A percentile compares a stretch with the other conserved stretches of the same genome.
These are phyloP conservation scores for Pentamera pediparva DNA, from an alignment of 53 echinoderm and acorn worm genomes.

Conservation along the genomic window DNA sequence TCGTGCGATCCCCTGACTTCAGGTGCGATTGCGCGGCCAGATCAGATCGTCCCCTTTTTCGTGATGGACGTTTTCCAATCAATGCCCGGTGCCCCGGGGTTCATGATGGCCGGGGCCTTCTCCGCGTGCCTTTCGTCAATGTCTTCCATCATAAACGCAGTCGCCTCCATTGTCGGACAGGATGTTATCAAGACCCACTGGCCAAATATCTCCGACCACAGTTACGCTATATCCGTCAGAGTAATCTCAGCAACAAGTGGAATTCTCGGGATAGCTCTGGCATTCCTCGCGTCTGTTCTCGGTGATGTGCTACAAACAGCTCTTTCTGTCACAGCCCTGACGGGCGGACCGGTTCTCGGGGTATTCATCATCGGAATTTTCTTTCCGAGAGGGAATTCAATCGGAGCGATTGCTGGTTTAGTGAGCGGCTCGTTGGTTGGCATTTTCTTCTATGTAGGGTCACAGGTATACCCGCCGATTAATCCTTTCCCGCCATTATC, in stretches of 20 bases:
- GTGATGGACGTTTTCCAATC: slow-evolving; percentile 28
- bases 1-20: slow-evolving; percentile 9
- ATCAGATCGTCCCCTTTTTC: slow-evolving; percentile 24
- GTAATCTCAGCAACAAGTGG: neutral
- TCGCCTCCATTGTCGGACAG: neutral
- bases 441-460: neutral
- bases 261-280: neutral
- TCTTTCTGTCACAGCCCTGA: neutral
- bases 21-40: neutral
- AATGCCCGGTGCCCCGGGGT: slow-evolving; percentile 28
- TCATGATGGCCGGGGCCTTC: slow-evolving; percentile 33
- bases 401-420: neutral
- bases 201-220: neutral
- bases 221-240: neutral
- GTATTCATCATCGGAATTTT: neutral
- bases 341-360: neutral
- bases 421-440: neutral
- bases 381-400: neutral
- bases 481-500: neutral
- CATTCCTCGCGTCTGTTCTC: slow-evolving; percentile 12
- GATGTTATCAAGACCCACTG: neutral
- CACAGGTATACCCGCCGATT: neutral
- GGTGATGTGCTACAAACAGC: too few relatives aligned
- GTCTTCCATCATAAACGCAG: neutral
- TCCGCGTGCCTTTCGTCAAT: slow-evolving; percentile 29